Evolutionary conservation across 2,888 invertebrate genomes (phyloP).

Genomic region (Lacanobia oleracea): DNA sequence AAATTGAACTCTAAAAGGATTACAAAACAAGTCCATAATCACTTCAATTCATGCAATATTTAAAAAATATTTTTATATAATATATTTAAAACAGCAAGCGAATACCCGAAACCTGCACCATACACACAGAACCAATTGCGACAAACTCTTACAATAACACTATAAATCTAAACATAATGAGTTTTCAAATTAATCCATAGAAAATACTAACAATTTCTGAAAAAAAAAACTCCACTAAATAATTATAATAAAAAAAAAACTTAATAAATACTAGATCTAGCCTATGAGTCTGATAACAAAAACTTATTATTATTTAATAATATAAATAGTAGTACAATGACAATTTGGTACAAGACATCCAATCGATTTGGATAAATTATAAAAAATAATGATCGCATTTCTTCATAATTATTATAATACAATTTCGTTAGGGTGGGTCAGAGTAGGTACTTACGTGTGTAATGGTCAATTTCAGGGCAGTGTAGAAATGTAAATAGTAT

Average conservation of each 20-base stretch:
- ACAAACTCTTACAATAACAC: slow-evolving; percentile 57
- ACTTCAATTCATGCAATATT: background rate
- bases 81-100: slow-evolving; percentile 21
- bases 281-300: slow-evolving; percentile 76
- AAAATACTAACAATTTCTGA: slow-evolving; percentile 71
- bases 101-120: slow-evolving; percentile 21
- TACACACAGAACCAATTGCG: slow-evolving; percentile 48
- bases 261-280: slow-evolving; percentile 69
- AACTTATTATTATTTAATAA: slow-evolving; percentile 39
- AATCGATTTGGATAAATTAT: slow-evolving; percentile 81
- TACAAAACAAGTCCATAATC: background rate
- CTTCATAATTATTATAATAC: slow-evolving; percentile 66
- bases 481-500: background rate
- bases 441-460: slow-evolving; percentile 17
- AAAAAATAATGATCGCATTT: slow-evolving; percentile 53
- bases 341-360: slow-evolving; percentile 86
- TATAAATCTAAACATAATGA: slow-evolving; percentile 72
- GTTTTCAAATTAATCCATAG: slow-evolving; percentile 68
- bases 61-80: background rate
- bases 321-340: slow-evolving; percentile 68
- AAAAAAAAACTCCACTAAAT: slow-evolving; percentile 53
- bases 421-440: slow-evolving; percentile 65
- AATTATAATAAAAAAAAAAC: slow-evolving; percentile 63
- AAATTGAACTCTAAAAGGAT: background rate
- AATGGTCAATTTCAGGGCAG: slow-evolving; percentile 28